A percentile compares a stretch with the other conserved stretches of the same genome.
Evolutionary conservation across 1,140 invertebrate genomes (phyloP).

Genomic region (Drosophila lowei): DNA sequence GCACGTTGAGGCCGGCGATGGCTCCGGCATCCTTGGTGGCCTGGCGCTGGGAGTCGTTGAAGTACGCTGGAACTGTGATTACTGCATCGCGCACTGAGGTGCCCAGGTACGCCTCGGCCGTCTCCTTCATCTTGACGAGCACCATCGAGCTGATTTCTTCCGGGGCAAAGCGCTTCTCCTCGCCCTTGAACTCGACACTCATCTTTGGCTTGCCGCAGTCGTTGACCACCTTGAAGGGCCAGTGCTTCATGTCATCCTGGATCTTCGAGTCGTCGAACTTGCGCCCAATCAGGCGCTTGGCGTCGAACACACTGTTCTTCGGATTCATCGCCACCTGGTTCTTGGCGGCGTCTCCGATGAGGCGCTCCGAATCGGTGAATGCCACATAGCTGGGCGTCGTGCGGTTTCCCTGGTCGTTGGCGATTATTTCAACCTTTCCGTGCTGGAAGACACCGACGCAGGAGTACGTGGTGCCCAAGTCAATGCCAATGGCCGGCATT

Average conservation of each 20-base stretch:
- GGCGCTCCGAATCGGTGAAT: constrained; percentile 93
- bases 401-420: constrained; percentile 95
- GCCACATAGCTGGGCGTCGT: constrained; percentile 96
- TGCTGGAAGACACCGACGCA: constrained; percentile 92
- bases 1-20: constrained; percentile 87
- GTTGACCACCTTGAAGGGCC: constrained; percentile 89
- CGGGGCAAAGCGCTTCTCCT: constrained; percentile 88
- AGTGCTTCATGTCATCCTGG: constrained; percentile 89
- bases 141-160: constrained; percentile 92
- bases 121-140: constrained; percentile 91
- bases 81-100: constrained; percentile 86
- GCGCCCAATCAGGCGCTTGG: constrained; percentile 87
- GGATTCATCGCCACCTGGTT: constrained; percentile 91
- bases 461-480: constrained; percentile 91
- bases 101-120: constrained; percentile 90
- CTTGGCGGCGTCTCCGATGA: constrained; percentile 93
- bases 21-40: constrained; percentile 87
- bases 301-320: constrained; percentile 91
- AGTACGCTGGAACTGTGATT: constrained; percentile 86
- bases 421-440: constrained; percentile 95
- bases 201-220: constrained; percentile 88
- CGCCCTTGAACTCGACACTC: constrained; percentile 89
- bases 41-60: constrained; percentile 87
- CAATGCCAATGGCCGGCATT: constrained; percentile 88
- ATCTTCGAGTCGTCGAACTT: constrained; percentile 88